Evolutionary conservation across 2,888 invertebrate species (phyloP), one percentile per base, ranked within the genome.

Genomic region (Steinernema scapterisci): DNA sequence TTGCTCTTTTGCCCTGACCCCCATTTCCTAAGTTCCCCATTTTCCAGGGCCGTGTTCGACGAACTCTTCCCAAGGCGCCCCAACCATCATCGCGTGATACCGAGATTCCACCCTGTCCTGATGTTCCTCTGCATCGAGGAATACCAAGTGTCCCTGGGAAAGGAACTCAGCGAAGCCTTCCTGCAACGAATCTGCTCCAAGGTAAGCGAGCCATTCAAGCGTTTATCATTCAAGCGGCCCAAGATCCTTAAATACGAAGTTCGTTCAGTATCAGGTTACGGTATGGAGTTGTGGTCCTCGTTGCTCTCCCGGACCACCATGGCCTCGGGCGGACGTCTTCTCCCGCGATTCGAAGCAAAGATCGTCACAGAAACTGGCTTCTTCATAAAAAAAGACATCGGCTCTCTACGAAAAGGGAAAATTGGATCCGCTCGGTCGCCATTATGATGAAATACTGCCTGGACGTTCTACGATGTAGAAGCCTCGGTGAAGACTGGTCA

Each of bases 401-500:
- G n/a, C n/a, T n/a, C n/a, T n/a, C n/a, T n/a, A n/a, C n/a, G n/a
- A n/a, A n/a, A n/a, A 92, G 76, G 95, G 95, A 3, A 95, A 95
- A 88, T 87, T 95, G 93, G 88, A 92, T 95, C 77, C 92, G 93
- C 87, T 94, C 94, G 0, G 92, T 93, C 31, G 89, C 92, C 73
- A 91, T 93, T 6, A 94, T 94, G 93, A 93, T 93, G 87, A 94
- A 94, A 0, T 95, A 77, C 52, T 21, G 48, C n/a, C n/a, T n/a
- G n/a, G n/a, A n/a, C n/a, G n/a, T 38, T 77, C 70, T 43, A 72
- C 27, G 78, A 77, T 21, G 56, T 51, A 6, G 72, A 79, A 19
- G 76, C 51, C n/a, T 80, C 78, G 23, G 43, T n/a, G n/a, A n/a
- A n/a, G n/a, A n/a, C 63, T 93, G 21, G 93, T 93, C 83, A 87